These are phyloP conservation scores for Chorisops tibialis DNA, from an alignment of 2,888 invertebrate genomes.

Conservation along the genomic window DNA sequence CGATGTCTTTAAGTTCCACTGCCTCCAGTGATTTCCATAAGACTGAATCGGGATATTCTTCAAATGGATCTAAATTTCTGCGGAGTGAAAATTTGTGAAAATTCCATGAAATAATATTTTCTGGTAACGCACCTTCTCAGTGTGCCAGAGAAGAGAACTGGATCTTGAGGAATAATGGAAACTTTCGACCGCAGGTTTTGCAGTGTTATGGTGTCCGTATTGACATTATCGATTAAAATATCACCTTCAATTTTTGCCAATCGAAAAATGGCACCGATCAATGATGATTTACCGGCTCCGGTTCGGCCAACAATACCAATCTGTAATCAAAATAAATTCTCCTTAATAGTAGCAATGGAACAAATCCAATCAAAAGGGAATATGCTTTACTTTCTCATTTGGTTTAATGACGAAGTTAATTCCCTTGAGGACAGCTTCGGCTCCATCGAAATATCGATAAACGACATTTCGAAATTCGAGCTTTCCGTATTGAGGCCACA, in stretches of 20 bases:
- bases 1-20: conserved; percentile 61
- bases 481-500: conserved; percentile 56
- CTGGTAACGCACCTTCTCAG: conserved; percentile 46
- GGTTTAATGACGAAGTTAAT: conserved; percentile 58
- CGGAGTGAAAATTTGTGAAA: conserved; percentile 41
- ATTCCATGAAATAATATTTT: background rate
- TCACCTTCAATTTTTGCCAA: conserved; percentile 64
- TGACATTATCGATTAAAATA: conserved; percentile 66
- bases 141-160: conserved; percentile 55
- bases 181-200: conserved; percentile 60
- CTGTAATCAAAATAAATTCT: conserved; percentile 36
- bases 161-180: conserved; percentile 62
- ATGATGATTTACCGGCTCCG: conserved; percentile 71
- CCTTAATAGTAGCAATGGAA: background rate
- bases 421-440: conserved; percentile 75
- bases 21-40: conserved; percentile 71
- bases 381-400: conserved; percentile 54
- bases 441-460: conserved; percentile 72
- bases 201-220: conserved; percentile 58
- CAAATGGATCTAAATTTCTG: conserved; percentile 74
- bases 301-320: conserved; percentile 63
- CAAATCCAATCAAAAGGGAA: background rate
- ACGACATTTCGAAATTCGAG: conserved; percentile 55
- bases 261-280: conserved; percentile 59
- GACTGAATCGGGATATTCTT: conserved; percentile 64